Evolutionary conservation across 2,888 invertebrate species (phyloP), one percentile per base, ranked within the genome.

Genomic region (Ennomos fuscantarius): DNA sequence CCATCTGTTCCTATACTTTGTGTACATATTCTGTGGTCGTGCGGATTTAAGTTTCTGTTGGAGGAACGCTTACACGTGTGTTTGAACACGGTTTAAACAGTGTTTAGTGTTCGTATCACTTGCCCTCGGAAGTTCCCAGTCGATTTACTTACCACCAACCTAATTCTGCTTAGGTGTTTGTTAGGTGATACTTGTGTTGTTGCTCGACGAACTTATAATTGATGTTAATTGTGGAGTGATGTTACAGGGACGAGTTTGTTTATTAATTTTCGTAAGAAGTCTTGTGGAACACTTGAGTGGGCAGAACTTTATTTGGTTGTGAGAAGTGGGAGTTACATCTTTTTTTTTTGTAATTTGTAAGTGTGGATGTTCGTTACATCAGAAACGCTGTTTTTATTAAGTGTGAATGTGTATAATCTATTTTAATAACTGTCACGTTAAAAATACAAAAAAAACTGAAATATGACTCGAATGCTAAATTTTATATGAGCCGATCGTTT

Each of bases 1-100:
- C 65, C 72, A 71, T 65, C 65, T 71, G 67, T 61, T 62, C 47
- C 54, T 53, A 24, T 24, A 44, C 58, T 52, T 53, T 66, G 62
- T 63, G 50, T 76, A 75, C 78, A 74, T 79, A 81, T 72, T 76
- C 73, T 72, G 76, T 64, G 81, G 79, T 76, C 69, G 69, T 63
- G 66, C 71, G 76, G 79, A 80, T 80, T 81, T 78, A 78, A 81
- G 81, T 82, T 82, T 74, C 66, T 78, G 82, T 82, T 79, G 73
- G 79, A 78, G 71, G 79, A 77, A 69, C 65, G 70, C 76, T 79
- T 76, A 79, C 77, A 75, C 68, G 69, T 76, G 79, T 80, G 78
- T 77, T 77, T 74, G 64, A 72, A 78, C 78, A 74, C 37, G 43
- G 56, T 62, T 54, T 60, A 64, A 66, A 65, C 73, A 74, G 65